Conservation (phyloP, 2,797 vertebrate genomes). For the Myotis vivesi region DNA sequence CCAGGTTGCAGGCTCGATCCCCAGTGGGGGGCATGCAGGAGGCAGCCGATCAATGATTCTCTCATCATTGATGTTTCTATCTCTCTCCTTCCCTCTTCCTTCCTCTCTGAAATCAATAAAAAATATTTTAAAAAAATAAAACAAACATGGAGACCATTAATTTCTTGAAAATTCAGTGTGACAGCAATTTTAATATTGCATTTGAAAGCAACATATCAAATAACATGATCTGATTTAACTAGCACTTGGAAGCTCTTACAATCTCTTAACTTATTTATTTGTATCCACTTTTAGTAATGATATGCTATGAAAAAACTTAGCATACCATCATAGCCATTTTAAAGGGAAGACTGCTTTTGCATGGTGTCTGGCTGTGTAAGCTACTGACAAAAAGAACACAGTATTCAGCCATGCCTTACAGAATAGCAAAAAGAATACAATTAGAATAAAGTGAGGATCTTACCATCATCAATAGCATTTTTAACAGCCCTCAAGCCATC, state of each 20-base stretch:
- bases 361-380: slow-evolving; percentile 85
- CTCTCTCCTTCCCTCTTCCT: too few species aligned
- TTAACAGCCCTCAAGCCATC: slow-evolving; percentile 96
- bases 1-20: too few species aligned
- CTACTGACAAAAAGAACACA: slow-evolving; percentile 80
- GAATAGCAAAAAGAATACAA: not conserved
- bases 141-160: not conserved
- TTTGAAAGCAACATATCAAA: not conserved
- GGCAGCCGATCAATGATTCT: too few species aligned
- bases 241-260: not conserved
- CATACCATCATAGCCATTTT: slow-evolving; percentile 46
- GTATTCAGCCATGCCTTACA: slow-evolving; percentile 84
- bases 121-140: too few species aligned
- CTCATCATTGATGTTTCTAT: too few species aligned
- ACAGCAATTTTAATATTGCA: not conserved
- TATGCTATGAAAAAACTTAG: not conserved
- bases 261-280: not conserved
- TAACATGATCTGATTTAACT: not conserved
- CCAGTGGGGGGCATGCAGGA: too few species aligned
- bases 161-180: not conserved
- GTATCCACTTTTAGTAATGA: slow-evolving; percentile 42
- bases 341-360: slow-evolving; percentile 79
- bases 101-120: too few species aligned
- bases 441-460: not conserved
- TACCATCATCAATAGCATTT: slow-evolving; percentile 97